phyloP scores from a whole-genome alignment of 2,888 invertebrate species.

The Hyposoter didymator region DNA sequence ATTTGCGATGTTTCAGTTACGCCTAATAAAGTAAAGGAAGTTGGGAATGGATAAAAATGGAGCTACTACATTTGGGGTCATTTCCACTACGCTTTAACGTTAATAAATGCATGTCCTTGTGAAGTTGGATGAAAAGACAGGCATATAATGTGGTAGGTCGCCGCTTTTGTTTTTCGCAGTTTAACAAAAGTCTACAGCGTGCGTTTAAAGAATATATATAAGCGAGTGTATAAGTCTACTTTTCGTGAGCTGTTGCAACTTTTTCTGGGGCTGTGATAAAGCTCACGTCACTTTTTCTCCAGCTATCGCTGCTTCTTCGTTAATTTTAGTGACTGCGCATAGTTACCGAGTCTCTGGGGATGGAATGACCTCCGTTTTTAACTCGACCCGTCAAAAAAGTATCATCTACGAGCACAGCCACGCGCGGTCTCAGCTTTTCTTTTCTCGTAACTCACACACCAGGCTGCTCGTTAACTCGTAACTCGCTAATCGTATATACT shows the following conservation, averaged over 20 bases:
- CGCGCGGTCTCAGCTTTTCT: slow-evolving; percentile 15
- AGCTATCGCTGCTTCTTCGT: slow-evolving; percentile 49
- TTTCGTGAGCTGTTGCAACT: slow-evolving; percentile 10
- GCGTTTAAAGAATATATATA: neutral
- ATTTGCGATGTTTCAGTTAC: neutral
- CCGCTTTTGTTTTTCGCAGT: slow-evolving; percentile 12
- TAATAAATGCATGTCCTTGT: slow-evolving; percentile 18
- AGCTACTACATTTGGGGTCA: neutral
- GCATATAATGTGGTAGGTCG: neutral
- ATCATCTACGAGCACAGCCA: slow-evolving; percentile 7
- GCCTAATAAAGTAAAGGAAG: neutral
- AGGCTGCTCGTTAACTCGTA: slow-evolving; percentile 49
- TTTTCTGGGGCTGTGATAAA: slow-evolving; percentile 25
- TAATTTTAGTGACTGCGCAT: slow-evolving; percentile 44
- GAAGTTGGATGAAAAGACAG: neutral
- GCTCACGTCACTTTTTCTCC: slow-evolving; percentile 32
- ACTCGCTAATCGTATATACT: slow-evolving; percentile 24
- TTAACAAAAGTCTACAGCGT: slow-evolving; percentile 14
- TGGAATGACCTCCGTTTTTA: slow-evolving; percentile 44
- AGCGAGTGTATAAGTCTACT: neutral
- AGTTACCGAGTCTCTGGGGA: slow-evolving; percentile 19
- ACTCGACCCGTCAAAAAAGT: slow-evolving; percentile 30
- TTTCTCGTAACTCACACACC: slow-evolving; percentile 35
- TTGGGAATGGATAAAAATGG: neutral
- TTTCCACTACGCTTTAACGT: neutral